phyloP scores from a whole-genome alignment of 92 coral and sea anemone species.

The Metridium senile region DNA sequence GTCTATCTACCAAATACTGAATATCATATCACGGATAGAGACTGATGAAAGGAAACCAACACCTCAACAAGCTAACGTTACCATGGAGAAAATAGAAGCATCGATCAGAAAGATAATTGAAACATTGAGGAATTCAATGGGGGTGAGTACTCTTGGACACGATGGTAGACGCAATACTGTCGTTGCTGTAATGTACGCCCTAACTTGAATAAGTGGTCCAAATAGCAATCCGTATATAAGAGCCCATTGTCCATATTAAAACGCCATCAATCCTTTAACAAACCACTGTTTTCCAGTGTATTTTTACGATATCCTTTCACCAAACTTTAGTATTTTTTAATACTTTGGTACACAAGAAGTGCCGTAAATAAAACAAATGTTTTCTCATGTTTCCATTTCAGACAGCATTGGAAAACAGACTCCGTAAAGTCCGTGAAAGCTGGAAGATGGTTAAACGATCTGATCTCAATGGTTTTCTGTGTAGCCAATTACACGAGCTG shows the following conservation, averaged over 20 bases:
- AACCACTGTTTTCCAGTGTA: no score
- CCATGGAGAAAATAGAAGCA: slow-evolving; percentile 56
- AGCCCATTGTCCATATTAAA: no score
- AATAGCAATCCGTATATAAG: no score
- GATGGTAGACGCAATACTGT: no score
- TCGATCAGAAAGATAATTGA: slow-evolving; percentile 51
- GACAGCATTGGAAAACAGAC: slow-evolving; percentile 76
- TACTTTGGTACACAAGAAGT: no score
- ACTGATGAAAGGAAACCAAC: slow-evolving; percentile 41
- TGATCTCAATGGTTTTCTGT: slow-evolving; percentile 57
- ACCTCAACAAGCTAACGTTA: slow-evolving; percentile 49
- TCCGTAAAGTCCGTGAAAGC: slow-evolving; percentile 75
- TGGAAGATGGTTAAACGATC: slow-evolving; percentile 90
- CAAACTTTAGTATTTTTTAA: no score
- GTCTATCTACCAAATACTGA: slow-evolving; percentile 54
- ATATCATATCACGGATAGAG: slow-evolving; percentile 39
- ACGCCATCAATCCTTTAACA: no score
- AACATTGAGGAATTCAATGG: slow-evolving; percentile 43
- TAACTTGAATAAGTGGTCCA: no score
- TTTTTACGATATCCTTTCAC: no score
- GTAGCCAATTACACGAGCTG: slow-evolving; percentile 49
- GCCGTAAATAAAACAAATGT: neutral
- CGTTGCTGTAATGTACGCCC: no score
- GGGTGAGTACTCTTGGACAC: slow-evolving; percentile 44
- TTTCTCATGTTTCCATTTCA: slow-evolving; percentile 9